Evolutionary conservation across 2,113 vertebrate species (phyloP).

Genomic region (Choloepus hoffmanni): DNA sequence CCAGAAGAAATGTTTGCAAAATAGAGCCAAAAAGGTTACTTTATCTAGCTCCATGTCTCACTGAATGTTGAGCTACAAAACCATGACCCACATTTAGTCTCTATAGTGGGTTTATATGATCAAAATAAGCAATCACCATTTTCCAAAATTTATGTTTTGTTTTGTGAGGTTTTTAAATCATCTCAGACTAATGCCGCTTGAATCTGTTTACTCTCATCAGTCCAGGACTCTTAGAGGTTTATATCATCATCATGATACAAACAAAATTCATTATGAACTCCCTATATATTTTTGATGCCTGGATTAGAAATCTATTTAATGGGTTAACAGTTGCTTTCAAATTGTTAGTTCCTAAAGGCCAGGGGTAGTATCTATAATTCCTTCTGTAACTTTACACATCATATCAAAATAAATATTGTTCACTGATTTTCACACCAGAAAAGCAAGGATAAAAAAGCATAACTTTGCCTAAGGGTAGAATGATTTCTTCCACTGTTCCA

Average conservation of each 20-base stretch:
- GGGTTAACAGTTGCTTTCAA: not conserved
- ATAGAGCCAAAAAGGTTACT: not conserved
- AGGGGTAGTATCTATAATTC: not conserved
- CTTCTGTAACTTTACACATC: not conserved
- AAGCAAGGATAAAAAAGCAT: not conserved
- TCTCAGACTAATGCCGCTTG: not conserved
- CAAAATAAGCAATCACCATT: not conserved
- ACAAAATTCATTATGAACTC: not conserved
- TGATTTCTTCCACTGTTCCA: not conserved
- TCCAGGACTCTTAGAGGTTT: not conserved
- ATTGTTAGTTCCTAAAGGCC: not conserved
- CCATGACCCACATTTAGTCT: not conserved
- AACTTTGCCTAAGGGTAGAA: not conserved
- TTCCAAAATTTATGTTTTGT: not conserved
- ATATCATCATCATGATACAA: not conserved
- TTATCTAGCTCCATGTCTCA: not conserved
- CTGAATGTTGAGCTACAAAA: not conserved
- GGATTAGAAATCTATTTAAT: not conserved
- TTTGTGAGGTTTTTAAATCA: not conserved
- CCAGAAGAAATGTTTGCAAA: not conserved
- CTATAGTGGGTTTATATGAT: not conserved
- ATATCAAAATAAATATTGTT: conserved; percentile 21
- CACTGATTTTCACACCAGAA: not conserved
- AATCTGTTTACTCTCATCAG: not conserved
- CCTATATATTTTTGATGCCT: conserved; percentile 24